Evolutionary conservation across 2,113 vertebrate genomes (phyloP).

Genomic region (Gadus chalcogrammus): DNA sequence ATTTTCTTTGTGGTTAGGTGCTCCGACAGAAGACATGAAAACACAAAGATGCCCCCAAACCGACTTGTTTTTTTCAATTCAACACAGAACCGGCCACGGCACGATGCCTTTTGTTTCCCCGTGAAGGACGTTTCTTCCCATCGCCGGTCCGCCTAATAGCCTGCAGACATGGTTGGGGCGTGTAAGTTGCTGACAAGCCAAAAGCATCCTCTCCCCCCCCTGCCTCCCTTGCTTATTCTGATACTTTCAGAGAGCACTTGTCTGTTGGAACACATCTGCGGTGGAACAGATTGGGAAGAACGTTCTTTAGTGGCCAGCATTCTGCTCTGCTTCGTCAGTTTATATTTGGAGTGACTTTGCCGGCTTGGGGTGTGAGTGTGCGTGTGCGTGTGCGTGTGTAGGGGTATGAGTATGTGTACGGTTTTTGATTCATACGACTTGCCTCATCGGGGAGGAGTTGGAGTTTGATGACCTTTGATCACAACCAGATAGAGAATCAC

Average conservation of each 20-base stretch:
- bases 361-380: conserved; percentile 48
- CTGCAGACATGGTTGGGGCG: conserved; percentile 60
- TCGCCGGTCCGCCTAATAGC: conserved; percentile 62
- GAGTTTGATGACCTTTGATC: conserved; percentile 65
- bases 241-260: conserved; percentile 68
- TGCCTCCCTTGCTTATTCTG: conserved; percentile 60
- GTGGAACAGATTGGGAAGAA: conserved; percentile 66
- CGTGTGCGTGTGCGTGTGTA: conserved; percentile 34
- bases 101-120: conserved; percentile 59
- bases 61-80: too few species aligned
- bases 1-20: conserved; percentile 24
- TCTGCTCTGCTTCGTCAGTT: conserved; percentile 45
- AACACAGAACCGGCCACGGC: neutral
- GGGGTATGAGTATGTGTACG: too few species aligned
- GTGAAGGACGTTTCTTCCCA: conserved; percentile 49
- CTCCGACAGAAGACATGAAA: conserved; percentile 9
- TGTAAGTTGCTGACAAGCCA: conserved; percentile 59
- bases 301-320: conserved; percentile 52
- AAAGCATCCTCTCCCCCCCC: conserved; percentile 40
- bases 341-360: conserved; percentile 45
- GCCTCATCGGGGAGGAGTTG: conserved; percentile 52
- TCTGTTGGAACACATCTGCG: conserved; percentile 68
- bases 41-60: neutral
- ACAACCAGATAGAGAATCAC: conserved; percentile 45
- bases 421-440: conserved; percentile 25